Conservation (phyloP, 2,113 vertebrate genomes). For the Amphilophus citrinellus region DNA sequence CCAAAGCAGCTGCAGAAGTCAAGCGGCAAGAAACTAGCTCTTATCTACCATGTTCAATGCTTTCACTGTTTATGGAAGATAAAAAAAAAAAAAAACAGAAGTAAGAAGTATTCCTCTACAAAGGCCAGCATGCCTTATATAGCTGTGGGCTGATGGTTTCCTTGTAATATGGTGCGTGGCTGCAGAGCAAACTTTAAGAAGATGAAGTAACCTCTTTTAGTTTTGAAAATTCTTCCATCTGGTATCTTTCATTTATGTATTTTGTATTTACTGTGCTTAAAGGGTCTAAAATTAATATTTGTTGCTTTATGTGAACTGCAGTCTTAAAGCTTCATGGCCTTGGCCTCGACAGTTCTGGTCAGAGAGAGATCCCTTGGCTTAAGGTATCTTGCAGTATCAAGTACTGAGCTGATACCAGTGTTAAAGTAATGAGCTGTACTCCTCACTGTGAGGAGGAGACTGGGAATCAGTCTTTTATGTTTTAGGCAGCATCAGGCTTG, state of each 20-base stretch:
- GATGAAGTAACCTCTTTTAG: neutral
- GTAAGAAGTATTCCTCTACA: neutral
- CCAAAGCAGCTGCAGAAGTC: neutral
- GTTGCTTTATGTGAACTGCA: neutral
- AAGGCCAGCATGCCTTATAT: constrained; percentile 28
- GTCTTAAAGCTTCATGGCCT: no score
- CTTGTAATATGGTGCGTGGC: neutral
- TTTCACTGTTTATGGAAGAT: constrained; percentile 10
- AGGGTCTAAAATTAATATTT: neutral
- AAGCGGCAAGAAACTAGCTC: neutral
- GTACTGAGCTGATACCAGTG: no score
- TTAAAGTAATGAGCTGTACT: no score
- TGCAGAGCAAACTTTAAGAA: neutral
- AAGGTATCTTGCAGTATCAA: no score
- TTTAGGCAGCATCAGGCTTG: neutral
- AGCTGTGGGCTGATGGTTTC: neutral
- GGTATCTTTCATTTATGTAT: neutral
- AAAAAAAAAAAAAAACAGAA: neutral
- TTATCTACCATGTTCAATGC: neutral
- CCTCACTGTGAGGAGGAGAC: no score
- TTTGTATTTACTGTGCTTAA: neutral
- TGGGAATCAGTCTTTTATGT: neutral
- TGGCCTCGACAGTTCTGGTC: no score
- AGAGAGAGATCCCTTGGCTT: no score
- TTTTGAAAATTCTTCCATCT: neutral